Evolutionary conservation across 1,140 invertebrate species (phyloP).

Genomic region (Aradophagus sp.): DNA sequence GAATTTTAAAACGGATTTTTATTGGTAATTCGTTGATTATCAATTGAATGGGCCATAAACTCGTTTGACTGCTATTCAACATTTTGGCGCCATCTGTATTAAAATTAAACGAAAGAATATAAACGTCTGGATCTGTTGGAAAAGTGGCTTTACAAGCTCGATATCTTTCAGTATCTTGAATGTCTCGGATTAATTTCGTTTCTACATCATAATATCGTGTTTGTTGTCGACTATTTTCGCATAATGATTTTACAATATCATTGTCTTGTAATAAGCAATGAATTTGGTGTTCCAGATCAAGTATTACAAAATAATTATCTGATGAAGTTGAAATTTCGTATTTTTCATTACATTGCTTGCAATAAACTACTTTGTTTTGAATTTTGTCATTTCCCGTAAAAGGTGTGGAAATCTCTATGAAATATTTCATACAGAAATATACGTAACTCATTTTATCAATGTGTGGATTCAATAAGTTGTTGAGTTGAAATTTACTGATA

Average conservation of each 20-base stretch:
- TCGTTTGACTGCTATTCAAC: slow-evolving; percentile 20
- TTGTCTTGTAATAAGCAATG: slow-evolving; percentile 5
- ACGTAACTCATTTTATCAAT: slow-evolving; percentile 11
- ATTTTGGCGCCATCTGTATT: slow-evolving; percentile 42
- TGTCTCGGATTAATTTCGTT: slow-evolving; percentile 16
- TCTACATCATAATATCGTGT: neutral
- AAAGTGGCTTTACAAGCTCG: slow-evolving; percentile 11
- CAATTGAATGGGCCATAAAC: slow-evolving; percentile 42
- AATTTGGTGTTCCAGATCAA: slow-evolving; percentile 25
- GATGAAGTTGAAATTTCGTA: slow-evolving; percentile 8
- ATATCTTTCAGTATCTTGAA: slow-evolving; percentile 24
- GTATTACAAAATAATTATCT: slow-evolving; percentile 25
- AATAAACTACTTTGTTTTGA: neutral
- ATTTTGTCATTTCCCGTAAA: neutral
- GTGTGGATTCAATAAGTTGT: slow-evolving; percentile 2
- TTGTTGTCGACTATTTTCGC: slow-evolving; percentile 1
- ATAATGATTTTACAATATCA: slow-evolving; percentile 2
- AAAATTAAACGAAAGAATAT: slow-evolving; percentile 28
- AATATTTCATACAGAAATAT: slow-evolving; percentile 7
- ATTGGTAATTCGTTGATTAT: slow-evolving; percentile 43
- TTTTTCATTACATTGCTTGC: slow-evolving; percentile 13
- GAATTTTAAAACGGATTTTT: slow-evolving; percentile 17
- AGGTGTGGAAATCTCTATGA: slow-evolving; percentile 13
- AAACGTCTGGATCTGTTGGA: neutral
- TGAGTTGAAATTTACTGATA: slow-evolving; percentile 4